Evolutionary conservation across 2,888 invertebrate genomes (phyloP), one percentile per base, ranked within the genome.

Genomic region (Lycia hirtaria): DNA sequence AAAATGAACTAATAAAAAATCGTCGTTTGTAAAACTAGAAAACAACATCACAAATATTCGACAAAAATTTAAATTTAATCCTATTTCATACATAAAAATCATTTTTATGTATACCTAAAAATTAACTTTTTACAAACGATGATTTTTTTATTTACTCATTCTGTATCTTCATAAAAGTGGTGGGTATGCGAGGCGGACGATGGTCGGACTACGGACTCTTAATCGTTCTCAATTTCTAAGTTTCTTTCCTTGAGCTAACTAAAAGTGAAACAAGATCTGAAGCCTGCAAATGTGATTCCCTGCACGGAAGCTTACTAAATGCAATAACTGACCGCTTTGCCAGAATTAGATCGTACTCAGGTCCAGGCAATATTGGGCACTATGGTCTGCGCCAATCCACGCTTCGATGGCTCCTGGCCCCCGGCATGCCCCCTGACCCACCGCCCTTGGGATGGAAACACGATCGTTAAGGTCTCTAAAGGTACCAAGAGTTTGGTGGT

Each of bases 301-400:
- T 33, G 45, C 32, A 45, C 40, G 52, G 22, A 52, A 65, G 83
- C 84, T 81, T 83, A 81, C 75, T 88, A 87, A n/a, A 88, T 73
- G 76, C 79, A 60, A 22, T 22, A 81, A 69, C 33, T 61, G 69
- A 65, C 67, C 78, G 87, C 87, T 86, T 87, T 78, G 77, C 79
- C 89, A 91, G 90, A 90, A 71, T 74, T 91, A 84, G 84, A 90
- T 66, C 80, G 83, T 56, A 86, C 83, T 65, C 89, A 91, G 85
- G 79, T 89, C 69, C 81, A 85, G 76, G 90, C 88, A 66, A 88
- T 91, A 62, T 71, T 87, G 82, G 81, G 84, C 60, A 90, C 83
- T 60, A 71, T 87, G 81, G 88, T 86, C 56, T 81, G 75, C 70
- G 76, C 74, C 61, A 70, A 77, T 62, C 84, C 78, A 62, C 85